These are phyloP conservation scores for Dicentrarchus labrax DNA, from an alignment of 2,113 vertebrate genomes.

Conservation along the genomic window DNA sequence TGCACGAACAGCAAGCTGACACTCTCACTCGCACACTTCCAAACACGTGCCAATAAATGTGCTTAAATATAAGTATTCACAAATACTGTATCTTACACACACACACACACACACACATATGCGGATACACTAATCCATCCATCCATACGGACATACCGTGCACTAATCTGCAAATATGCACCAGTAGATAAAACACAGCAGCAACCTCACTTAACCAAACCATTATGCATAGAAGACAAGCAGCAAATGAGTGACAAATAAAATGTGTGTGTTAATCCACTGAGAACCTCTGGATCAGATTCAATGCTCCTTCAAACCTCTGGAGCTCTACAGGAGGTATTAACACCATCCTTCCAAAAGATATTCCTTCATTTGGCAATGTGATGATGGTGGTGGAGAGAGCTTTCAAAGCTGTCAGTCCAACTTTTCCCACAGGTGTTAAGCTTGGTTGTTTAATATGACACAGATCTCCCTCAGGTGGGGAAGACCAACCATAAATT, in stretches of 20 bases:
- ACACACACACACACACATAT: not conserved
- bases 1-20: not conserved
- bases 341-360: too few species aligned
- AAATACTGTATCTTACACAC: not conserved
- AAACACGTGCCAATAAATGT: constrained; percentile 5
- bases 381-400: not conserved
- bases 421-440: too few species aligned
- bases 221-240: not conserved
- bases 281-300: not conserved
- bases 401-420: too few species aligned
- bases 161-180: constrained; percentile 13
- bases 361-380: not conserved
- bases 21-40: not conserved
- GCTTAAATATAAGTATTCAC: not conserved
- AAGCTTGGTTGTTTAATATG: too few species aligned
- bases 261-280: not conserved
- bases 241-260: not conserved
- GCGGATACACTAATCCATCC: not conserved
- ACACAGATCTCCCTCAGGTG: not conserved
- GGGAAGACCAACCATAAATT: not conserved
- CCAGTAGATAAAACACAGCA: not conserved
- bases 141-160: not conserved
- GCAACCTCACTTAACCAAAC: too few species aligned
- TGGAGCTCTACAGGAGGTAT: not conserved
- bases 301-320: not conserved